Evolutionary conservation across 1,140 invertebrate species (phyloP), one percentile per base, ranked within the genome.

Genomic region (Drosophila navojoa): DNA sequence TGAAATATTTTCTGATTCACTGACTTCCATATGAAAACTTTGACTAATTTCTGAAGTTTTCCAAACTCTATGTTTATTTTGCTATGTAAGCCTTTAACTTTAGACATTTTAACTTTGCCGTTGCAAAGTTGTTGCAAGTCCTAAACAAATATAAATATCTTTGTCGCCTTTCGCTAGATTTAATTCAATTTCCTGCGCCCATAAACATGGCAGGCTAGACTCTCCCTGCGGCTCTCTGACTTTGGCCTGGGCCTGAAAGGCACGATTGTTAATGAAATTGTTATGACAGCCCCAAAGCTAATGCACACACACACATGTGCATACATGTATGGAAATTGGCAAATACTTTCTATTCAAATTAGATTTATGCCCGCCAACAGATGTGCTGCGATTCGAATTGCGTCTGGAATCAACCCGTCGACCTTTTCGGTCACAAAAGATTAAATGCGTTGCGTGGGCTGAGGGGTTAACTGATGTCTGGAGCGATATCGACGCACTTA

Each of bases 251-350:
- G 32, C 44, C 38, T 62, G 40, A 70, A 70, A 44, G 62, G 32
- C 57, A 42, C 55, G 69, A 77, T 82, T 84, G 80, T 63, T 82
- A 82, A 84, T 82, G 80, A 77, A 82, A 85, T 86, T 86, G 77
- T 85, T 85, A 85, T 85, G 81, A 86, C 81, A 86, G 62, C 68
- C 66, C 76, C 42, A 66, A 66, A 61, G 22, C 38, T 50, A 52
- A 74, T 79, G 76, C 50, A 47, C 57, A 68, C 59, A 42, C 59
- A 64, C 10, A 42, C 6, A 22, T 44, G 35, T 11, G 25, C 47
- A 45, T 45, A 3, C 35, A 45, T 32, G 10, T 32, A 16, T 60
- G 15, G 29, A 52, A 49, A 58, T 59, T 70, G 44, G 27, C 66
- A 71, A 77, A 77, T 55, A 58, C 57, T 67, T 61, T 69, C 44